Evolutionary conservation across 2,888 invertebrate species (phyloP).

Genomic region (Gisinianus flammeolus): DNA sequence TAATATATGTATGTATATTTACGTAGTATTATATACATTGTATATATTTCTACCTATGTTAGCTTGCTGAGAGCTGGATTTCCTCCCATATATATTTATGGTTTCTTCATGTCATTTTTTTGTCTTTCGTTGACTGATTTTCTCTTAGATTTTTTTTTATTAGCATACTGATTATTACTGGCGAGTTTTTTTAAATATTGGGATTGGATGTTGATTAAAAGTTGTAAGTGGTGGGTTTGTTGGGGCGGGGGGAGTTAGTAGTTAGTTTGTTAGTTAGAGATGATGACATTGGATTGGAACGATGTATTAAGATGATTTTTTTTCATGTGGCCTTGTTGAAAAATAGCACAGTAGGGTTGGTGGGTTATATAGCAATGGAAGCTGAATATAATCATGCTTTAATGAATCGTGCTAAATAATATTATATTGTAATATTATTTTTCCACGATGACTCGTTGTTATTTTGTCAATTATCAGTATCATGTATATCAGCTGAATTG

Average conservation of each 20-base stretch:
- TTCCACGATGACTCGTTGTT: constrained; percentile 9
- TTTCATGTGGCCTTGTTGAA: constrained; percentile 3
- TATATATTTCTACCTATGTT: background rate
- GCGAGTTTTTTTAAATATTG: background rate
- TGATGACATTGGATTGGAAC: background rate
- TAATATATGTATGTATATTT: constrained; percentile 1
- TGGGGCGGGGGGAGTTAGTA: background rate
- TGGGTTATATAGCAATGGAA: background rate
- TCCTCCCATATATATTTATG: no score
- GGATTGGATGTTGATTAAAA: background rate
- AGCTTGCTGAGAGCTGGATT: no score
- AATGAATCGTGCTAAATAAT: background rate
- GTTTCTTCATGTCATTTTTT: background rate
- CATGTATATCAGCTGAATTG: background rate
- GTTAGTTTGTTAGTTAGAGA: background rate
- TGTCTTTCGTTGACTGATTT: background rate
- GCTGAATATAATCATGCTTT: constrained; percentile 6
- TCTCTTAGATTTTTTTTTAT: background rate
- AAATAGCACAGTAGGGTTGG: constrained; percentile 8
- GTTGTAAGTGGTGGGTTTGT: background rate
- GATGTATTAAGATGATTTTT: background rate
- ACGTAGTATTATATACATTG: background rate
- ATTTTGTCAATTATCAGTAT: background rate
- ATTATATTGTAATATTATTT: background rate
- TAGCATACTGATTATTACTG: constrained; percentile 13